These are phyloP conservation scores for Rissa tridactyla DNA, from an alignment of 2,113 vertebrate species.

Conservation along the genomic window DNA sequence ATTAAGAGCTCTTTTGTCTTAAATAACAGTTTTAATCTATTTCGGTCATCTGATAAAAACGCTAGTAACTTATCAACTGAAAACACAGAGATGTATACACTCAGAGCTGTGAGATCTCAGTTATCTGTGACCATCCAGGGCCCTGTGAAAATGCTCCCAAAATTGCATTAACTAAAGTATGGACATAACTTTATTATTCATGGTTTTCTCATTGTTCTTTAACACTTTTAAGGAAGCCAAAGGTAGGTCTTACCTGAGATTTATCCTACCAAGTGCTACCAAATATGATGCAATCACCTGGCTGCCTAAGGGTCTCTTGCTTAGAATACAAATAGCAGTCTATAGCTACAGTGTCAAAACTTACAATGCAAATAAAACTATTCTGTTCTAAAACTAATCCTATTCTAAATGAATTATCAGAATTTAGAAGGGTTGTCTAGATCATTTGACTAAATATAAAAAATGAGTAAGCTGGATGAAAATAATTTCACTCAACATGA, in stretches of 20 bases:
- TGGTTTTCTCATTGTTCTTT: background rate
- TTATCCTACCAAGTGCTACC: background rate
- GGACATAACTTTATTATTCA: background rate
- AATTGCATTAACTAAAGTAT: background rate
- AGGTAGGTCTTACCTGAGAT: background rate
- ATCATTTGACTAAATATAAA: background rate
- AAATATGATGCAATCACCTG: background rate
- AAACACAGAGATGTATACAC: background rate
- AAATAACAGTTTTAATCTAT: background rate
- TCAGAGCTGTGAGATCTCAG: background rate
- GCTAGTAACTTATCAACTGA: background rate
- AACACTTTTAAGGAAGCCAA: background rate
- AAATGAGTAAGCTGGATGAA: background rate
- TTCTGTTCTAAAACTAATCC: background rate
- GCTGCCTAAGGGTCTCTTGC: background rate
- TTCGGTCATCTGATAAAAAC: background rate
- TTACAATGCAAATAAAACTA: background rate
- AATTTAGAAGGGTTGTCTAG: background rate
- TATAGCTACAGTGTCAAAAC: background rate
- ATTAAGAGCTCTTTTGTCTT: background rate
- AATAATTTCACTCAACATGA: background rate
- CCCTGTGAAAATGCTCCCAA: background rate
- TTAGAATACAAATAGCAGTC: background rate
- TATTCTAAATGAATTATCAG: background rate
- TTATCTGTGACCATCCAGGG: background rate